These are phyloP conservation scores for Acromyrmex heyeri DNA, from an alignment of 1,140 invertebrate genomes.

Conservation along the genomic window DNA sequence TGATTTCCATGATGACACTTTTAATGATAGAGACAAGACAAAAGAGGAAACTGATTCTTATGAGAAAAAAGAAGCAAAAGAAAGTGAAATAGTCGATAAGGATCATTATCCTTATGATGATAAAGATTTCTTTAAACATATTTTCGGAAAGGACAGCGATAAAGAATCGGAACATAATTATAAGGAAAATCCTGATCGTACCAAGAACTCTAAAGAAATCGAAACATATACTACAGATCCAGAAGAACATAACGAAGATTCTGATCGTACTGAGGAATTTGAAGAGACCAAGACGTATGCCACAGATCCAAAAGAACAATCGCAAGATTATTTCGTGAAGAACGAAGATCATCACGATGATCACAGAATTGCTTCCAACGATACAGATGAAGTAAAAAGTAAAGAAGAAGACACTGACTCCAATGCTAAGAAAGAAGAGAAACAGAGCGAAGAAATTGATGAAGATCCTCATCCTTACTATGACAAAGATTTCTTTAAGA, in stretches of 20 bases:
- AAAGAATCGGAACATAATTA: background rate
- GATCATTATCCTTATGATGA: conserved; percentile 46
- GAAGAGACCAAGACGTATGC: background rate
- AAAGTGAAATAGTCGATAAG: background rate
- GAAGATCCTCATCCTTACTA: conserved; percentile 36
- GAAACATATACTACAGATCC: background rate
- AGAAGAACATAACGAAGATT: background rate
- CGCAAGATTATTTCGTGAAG: background rate
- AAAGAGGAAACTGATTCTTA: background rate
- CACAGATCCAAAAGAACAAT: background rate
- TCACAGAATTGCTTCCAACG: background rate
- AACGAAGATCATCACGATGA: background rate
- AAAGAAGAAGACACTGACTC: background rate
- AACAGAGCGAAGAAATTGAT: conserved; percentile 1
- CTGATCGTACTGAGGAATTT: background rate
- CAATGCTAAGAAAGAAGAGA: conserved; percentile 18
- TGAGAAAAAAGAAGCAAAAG: conserved; percentile 18
- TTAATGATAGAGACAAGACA: background rate
- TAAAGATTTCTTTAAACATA: conserved; percentile 45
- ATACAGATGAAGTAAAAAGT: background rate
- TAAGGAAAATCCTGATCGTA: background rate
- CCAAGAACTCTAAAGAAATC: background rate
- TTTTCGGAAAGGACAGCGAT: background rate
- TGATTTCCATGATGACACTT: background rate
- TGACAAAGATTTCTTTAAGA: conserved; percentile 49